Base-by-base conservation (phyloP, 2,797 vertebrate genomes). In the Acridotheres tristis region DNA sequence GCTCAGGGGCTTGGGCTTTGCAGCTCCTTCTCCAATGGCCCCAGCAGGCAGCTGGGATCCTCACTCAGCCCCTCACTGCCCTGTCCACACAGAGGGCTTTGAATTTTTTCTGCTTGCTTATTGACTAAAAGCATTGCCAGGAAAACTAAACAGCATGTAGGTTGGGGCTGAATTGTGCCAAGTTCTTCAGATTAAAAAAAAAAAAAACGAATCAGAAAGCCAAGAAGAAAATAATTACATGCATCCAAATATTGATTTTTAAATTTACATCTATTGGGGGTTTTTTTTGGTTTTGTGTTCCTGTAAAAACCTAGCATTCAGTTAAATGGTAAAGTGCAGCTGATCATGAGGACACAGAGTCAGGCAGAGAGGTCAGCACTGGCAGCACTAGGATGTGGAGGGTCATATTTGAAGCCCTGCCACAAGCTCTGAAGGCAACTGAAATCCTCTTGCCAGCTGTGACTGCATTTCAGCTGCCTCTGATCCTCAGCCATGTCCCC, bases 301-400 rank as follows among this genome's bases (percentile, higher is more conserved):
- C 63, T 18, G 12, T 38, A 18, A 83, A 74, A 71, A 30, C 1
- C 1, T 45, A 55, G 38, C 16, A 12, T 34, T 42, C 5, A 0
- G 17, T 38, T 82, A 57, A 71, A 51, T 3, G 1, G 6, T 38
- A 68, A 61, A 59, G 30, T 17, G 13, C 29, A 30, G 32, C 19
- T 0, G 1, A 50, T 51, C 22, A 5, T 3, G 10, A 66, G 54
- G 30, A 27, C 19, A 45, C 17, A 16, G 5, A 59, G 71, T 25
- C 1, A 0, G 29, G 50, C 32, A 57, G 25, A 84, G 36, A 1
- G 1, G 11, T 23, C 51, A 11, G 47, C 3, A 5, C 23, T 59
- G 72, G 42, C 30, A 77, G 66, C 6, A 0, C 19, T 32, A 32
- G 13, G 42, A 14, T 48, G 32, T 2, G 2, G 10, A 67, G 10